These are phyloP conservation scores for Chymomyza procnemis DNA, from an alignment of 2,888 invertebrate genomes.

Conservation along the genomic window DNA sequence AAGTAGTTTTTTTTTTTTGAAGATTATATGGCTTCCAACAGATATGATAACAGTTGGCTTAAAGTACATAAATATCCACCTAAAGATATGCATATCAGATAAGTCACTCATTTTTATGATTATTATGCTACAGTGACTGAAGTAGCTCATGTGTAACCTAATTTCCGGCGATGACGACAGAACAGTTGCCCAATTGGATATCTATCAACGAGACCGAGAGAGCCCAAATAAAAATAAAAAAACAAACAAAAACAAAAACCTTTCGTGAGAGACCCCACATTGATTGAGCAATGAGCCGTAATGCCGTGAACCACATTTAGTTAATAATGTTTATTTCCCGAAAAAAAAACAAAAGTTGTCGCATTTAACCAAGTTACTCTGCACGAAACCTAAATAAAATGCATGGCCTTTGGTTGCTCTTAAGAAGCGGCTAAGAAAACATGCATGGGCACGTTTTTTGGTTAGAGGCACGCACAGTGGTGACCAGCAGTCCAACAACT, in stretches of 20 bases:
- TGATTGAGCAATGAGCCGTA: slow-evolving; percentile 51
- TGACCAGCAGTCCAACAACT: slow-evolving; percentile 15
- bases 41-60: slow-evolving; percentile 40
- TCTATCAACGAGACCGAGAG: not conserved
- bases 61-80: slow-evolving; percentile 6
- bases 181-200: slow-evolving; percentile 9
- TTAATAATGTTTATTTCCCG: slow-evolving; percentile 30
- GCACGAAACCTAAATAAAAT: slow-evolving; percentile 1
- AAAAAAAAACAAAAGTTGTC: not conserved
- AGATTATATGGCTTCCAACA: slow-evolving; percentile 10
- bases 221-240: not conserved
- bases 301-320: slow-evolving; percentile 18
- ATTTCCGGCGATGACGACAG: slow-evolving; percentile 50
- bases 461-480: slow-evolving; percentile 31
- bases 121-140: not conserved
- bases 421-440: slow-evolving; percentile 24
- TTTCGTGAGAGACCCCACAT: no score
- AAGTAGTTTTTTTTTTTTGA: no score
- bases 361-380: not conserved
- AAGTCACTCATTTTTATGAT: slow-evolving; percentile 10
- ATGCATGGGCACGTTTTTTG: not conserved
- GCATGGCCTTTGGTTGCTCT: slow-evolving; percentile 8
- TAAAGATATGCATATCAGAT: slow-evolving; percentile 42
- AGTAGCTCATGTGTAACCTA: slow-evolving; percentile 45
- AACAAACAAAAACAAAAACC: no score